Evolutionary conservation across 2,113 vertebrate genomes (phyloP).

Genomic region (Verasper variegatus): DNA sequence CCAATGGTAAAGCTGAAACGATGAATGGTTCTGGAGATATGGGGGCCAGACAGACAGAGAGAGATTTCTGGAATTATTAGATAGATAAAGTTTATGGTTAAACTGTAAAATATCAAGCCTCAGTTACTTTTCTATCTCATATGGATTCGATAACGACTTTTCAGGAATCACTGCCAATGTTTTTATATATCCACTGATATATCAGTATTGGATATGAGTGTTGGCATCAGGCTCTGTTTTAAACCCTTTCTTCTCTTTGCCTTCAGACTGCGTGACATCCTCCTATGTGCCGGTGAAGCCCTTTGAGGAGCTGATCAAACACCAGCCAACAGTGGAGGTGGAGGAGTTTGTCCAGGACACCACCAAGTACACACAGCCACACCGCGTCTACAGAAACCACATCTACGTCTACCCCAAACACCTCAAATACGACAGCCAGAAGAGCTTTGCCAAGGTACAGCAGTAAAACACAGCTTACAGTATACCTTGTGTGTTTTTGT

Average conservation of each 20-base stretch:
- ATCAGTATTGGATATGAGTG: no score
- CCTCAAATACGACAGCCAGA: constrained; percentile 98
- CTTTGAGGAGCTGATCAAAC: constrained; percentile 86
- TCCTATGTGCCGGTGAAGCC: constrained; percentile 95
- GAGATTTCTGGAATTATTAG: no score
- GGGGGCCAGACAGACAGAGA: no score
- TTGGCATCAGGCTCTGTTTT: background rate
- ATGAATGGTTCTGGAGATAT: no score
- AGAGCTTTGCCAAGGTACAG: constrained; percentile 95
- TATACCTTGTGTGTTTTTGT: background rate
- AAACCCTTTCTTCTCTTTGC: background rate
- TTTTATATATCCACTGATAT: no score
- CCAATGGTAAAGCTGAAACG: no score
- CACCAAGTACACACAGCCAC: constrained; percentile 91
- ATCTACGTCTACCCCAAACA: constrained; percentile 97
- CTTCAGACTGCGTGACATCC: constrained; percentile 93
- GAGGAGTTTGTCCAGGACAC: constrained; percentile 95
- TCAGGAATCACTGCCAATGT: no score
- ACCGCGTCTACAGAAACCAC: constrained; percentile 95
- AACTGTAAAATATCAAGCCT: no score
- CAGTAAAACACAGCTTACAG: background rate
- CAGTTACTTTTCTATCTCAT: no score
- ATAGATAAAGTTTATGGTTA: no score
- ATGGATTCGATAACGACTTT: no score
- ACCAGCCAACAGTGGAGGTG: constrained; percentile 91